Evolutionary conservation across 2,797 vertebrate genomes (phyloP).

Genomic region (Fistularia tabacaria): DNA sequence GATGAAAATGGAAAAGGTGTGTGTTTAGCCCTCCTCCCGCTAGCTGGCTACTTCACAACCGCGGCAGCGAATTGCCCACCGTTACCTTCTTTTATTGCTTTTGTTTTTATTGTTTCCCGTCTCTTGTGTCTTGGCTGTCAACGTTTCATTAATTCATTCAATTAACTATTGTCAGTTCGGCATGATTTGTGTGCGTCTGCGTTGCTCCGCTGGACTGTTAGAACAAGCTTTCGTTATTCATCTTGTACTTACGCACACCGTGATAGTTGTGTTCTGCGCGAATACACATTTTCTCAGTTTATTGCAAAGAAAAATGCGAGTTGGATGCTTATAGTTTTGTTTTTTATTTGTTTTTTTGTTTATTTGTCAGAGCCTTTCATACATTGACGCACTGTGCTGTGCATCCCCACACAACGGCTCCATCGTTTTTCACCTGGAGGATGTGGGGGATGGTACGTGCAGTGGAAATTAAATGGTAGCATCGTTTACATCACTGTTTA

Average conservation of each 20-base stretch:
- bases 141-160: background rate
- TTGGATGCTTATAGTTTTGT: background rate
- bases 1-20: constrained; percentile 43
- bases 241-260: constrained; percentile 1
- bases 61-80: background rate
- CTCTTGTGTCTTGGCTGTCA: background rate
- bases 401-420: constrained; percentile 29
- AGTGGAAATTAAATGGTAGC: constrained; percentile 49
- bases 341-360: background rate
- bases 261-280: background rate
- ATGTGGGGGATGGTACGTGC: constrained; percentile 63
- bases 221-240: constrained; percentile 25
- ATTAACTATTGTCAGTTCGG: background rate
- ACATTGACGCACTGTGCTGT: constrained; percentile 11
- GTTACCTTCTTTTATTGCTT: background rate
- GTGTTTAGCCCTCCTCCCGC: constrained; percentile 23
- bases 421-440: constrained; percentile 49
- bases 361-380: constrained; percentile 8
- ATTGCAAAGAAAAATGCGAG: background rate
- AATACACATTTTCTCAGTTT: background rate
- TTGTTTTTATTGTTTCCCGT: background rate
- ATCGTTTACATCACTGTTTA: constrained; percentile 57
- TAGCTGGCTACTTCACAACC: constrained; percentile 14
- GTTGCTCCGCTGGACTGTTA: constrained; percentile 34
- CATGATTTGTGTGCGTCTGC: constrained; percentile 14